Conservation (phyloP, 2,113 vertebrate species). For the Clarias batrachus region DNA sequence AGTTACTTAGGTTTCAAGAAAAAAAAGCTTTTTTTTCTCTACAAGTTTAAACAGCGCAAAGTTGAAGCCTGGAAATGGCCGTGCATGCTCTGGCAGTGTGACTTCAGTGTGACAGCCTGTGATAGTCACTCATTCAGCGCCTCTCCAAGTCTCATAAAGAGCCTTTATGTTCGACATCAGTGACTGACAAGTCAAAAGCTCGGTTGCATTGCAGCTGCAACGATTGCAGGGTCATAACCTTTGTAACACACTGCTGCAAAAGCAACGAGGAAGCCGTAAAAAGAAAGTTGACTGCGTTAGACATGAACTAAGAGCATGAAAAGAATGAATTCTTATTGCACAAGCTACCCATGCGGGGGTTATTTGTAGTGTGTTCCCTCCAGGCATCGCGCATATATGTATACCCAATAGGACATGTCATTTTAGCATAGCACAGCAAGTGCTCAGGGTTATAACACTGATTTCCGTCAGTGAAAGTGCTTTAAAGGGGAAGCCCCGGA, state of each 20-base stretch:
- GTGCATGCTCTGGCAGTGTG: not conserved
- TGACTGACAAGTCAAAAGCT: conserved; percentile 29
- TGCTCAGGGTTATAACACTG: conserved; percentile 27
- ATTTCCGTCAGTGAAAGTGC: conserved; percentile 8
- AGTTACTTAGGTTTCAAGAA: not conserved
- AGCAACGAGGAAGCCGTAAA: not conserved
- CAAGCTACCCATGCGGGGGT: not conserved
- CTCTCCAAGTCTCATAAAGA: conserved; percentile 38
- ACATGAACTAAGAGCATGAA: not conserved
- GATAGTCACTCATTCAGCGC: conserved; percentile 40
- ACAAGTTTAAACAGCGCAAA: not conserved
- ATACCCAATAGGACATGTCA: conserved; percentile 17
- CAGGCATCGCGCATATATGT: not conserved
- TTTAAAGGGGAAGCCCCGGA: not conserved
- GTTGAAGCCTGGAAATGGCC: not conserved
- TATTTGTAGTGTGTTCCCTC: conserved; percentile 12
- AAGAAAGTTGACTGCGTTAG: not conserved
- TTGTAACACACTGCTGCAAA: not conserved
- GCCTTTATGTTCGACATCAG: conserved; percentile 41
- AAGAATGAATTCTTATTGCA: not conserved
- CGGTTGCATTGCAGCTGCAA: conserved; percentile 41
- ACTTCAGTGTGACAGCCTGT: conserved; percentile 39
- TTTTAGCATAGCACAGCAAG: not conserved
- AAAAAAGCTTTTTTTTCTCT: not conserved
- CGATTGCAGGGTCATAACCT: conserved; percentile 8